Conservation (phyloP, 2,113 vertebrate species). For the Laterallus jamaicensis region DNA sequence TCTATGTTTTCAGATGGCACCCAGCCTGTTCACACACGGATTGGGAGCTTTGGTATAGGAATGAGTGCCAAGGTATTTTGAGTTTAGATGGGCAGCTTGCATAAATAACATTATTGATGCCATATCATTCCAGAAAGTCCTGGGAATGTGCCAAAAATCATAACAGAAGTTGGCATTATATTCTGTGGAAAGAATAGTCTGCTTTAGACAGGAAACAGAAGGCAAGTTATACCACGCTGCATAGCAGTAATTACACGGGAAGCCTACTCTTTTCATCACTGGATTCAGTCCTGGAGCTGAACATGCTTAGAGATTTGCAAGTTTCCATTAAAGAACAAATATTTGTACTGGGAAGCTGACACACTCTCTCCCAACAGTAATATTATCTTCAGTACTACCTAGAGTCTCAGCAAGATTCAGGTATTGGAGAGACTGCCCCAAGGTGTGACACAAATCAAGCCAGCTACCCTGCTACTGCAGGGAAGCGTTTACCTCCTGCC, state of each 20-base stretch:
- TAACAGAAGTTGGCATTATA: slow-evolving; percentile 7
- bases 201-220: slow-evolving; percentile 17
- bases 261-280: background rate
- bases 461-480: background rate
- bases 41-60: background rate
- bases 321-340: background rate
- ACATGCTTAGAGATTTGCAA: background rate
- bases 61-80: slow-evolving; percentile 7
- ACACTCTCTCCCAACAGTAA: background rate
- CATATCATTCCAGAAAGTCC: slow-evolving; percentile 15
- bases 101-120: slow-evolving; percentile 11
- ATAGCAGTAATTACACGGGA: background rate
- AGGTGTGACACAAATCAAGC: background rate
- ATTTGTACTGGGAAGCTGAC: background rate
- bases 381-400: background rate
- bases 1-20: slow-evolving; percentile 18
- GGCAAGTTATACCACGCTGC: background rate
- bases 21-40: slow-evolving; percentile 15
- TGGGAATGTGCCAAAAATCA: background rate
- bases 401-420: background rate
- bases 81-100: slow-evolving; percentile 31
- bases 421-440: background rate
- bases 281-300: background rate
- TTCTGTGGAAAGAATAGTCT: slow-evolving; percentile 19
- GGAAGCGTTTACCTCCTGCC: background rate